Percentiles rank a stretch among this genome's conserved stretches.
phyloP scores from a whole-genome alignment of 2,113 vertebrate genomes.

The Verasper variegatus region DNA sequence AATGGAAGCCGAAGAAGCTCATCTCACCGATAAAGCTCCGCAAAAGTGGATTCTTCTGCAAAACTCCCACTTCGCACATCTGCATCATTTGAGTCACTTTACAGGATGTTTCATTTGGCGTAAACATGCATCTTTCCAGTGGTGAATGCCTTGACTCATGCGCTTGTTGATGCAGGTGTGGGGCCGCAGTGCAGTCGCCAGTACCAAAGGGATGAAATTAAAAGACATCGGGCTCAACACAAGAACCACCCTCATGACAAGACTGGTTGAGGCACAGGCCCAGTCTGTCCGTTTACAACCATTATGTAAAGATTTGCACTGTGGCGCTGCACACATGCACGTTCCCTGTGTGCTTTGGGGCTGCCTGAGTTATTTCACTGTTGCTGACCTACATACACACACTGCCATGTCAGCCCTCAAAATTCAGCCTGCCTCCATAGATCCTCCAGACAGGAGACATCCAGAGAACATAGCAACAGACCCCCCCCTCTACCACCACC shows the following conservation, averaged over 20 bases:
- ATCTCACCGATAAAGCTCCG: not conserved
- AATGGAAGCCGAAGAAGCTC: not conserved
- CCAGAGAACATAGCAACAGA: conserved; percentile 76
- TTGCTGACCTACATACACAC: conserved; percentile 68
- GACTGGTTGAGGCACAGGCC: conserved; percentile 11
- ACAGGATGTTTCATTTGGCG: conserved; percentile 41
- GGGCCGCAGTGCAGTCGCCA: conserved; percentile 1
- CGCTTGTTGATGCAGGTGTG: conserved; percentile 43
- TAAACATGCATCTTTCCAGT: conserved; percentile 3
- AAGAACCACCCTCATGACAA: conserved; percentile 6
- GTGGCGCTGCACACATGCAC: not conserved
- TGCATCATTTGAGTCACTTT: not conserved
- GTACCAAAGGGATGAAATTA: conserved; percentile 18
- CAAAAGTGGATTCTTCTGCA: not conserved
- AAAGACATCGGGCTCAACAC: not conserved
- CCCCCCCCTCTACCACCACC: conserved; percentile 40
- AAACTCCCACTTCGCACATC: not conserved
- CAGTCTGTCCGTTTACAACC: not conserved
- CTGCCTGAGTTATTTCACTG: conserved; percentile 17
- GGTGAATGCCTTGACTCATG: conserved; percentile 22
- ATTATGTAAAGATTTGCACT: conserved; percentile 24
- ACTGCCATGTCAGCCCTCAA: conserved; percentile 68
- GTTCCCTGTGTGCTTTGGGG: conserved; percentile 10
- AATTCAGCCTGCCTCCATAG: conserved; percentile 60
- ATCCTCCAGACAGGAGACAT: conserved; percentile 70